Conservation (phyloP, 2,888 invertebrate genomes). For the Gnatocerus cornutus region DNA sequence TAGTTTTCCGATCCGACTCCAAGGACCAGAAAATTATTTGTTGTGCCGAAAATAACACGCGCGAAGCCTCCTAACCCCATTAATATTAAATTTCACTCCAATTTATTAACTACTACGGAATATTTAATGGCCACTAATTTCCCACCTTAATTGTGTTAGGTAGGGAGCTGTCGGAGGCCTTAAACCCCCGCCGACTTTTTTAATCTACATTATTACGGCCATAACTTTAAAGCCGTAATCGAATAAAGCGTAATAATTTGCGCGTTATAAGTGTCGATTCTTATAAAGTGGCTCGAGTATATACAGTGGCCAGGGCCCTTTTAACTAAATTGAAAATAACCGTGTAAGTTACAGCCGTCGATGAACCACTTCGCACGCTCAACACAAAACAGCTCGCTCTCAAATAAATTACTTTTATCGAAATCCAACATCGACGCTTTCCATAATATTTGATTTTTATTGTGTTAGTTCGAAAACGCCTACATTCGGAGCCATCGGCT, state of each 20-base stretch:
- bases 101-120: slow-evolving; percentile 45
- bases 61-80: slow-evolving; percentile 11
- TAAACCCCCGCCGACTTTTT: slow-evolving; percentile 51
- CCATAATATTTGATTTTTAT: slow-evolving; percentile 50
- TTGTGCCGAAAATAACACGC: slow-evolving; percentile 9
- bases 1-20: slow-evolving; percentile 14
- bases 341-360: slow-evolving; percentile 69
- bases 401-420: slow-evolving; percentile 67
- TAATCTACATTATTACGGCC: slow-evolving; percentile 61
- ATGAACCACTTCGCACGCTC: slow-evolving; percentile 63
- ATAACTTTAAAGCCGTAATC: slow-evolving; percentile 62
- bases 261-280: slow-evolving; percentile 70
- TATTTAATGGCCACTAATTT: slow-evolving; percentile 48
- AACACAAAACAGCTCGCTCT: slow-evolving; percentile 66
- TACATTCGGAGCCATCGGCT: slow-evolving; percentile 2
- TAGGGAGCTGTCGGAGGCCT: slow-evolving; percentile 22
- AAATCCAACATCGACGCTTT: slow-evolving; percentile 61
- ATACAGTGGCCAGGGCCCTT: slow-evolving; percentile 70
- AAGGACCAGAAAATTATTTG: slow-evolving; percentile 10
- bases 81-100: slow-evolving; percentile 46
- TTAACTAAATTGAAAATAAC: slow-evolving; percentile 71
- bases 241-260: slow-evolving; percentile 65
- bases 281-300: slow-evolving; percentile 66
- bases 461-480: slow-evolving; percentile 36
- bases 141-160: slow-evolving; percentile 47